These are phyloP conservation scores for Cnemophilus loriae DNA, from an alignment of 2,113 vertebrate species.

Conservation along the genomic window DNA sequence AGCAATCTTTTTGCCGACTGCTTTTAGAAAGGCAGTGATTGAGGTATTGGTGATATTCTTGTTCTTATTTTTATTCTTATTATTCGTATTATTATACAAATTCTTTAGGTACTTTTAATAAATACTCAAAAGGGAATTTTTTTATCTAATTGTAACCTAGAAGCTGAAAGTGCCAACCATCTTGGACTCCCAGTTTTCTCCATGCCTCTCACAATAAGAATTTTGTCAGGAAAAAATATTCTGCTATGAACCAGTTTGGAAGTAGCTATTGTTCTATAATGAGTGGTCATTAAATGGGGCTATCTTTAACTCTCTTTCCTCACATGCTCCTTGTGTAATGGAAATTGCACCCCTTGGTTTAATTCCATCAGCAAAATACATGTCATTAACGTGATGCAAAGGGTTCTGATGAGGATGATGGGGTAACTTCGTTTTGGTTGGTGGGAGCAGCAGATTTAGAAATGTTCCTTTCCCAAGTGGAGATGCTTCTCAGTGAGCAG, in stretches of 20 bases:
- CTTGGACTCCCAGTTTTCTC: neutral
- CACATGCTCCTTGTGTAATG: neutral
- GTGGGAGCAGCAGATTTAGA: neutral
- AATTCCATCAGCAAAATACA: neutral
- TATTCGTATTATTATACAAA: neutral
- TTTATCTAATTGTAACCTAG: neutral
- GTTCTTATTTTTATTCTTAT: neutral
- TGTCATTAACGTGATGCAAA: neutral
- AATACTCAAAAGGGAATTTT: neutral
- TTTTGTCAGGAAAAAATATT: neutral
- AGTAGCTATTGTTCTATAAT: neutral
- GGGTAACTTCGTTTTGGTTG: neutral
- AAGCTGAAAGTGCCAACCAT: neutral
- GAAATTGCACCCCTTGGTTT: neutral
- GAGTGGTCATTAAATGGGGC: neutral
- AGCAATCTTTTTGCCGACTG: neutral
- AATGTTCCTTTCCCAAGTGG: neutral
- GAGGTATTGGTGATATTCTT: neutral
- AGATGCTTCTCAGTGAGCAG: neutral
- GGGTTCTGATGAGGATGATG: neutral
- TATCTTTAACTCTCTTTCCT: neutral
- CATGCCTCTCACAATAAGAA: neutral
- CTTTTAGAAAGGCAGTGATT: neutral
- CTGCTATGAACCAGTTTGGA: neutral
- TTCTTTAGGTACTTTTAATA: neutral